Conservation (phyloP, 2,888 invertebrate species). For the Gnatocerus cornutus region DNA sequence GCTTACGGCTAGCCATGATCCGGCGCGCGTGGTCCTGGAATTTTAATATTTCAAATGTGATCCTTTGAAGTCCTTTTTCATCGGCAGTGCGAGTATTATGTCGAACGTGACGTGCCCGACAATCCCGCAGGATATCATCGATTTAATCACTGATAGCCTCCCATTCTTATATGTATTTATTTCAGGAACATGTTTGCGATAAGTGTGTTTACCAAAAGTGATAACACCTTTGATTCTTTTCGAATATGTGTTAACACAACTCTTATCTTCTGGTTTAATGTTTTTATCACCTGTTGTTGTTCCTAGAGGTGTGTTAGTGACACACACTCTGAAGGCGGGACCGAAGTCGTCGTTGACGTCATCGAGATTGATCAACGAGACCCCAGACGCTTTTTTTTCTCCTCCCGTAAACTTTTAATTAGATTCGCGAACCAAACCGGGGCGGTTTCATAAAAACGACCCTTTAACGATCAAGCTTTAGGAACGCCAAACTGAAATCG, state of each 20-base stretch:
- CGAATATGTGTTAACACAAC: conserved; percentile 9
- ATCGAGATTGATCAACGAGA: conserved; percentile 21
- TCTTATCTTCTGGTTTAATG: conserved; percentile 16
- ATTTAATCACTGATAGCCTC: conserved; percentile 19
- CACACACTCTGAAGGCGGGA: conserved; percentile 16
- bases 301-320: conserved; percentile 26
- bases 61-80: conserved; percentile 26
- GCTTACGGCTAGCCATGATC: not conserved
- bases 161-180: conserved; percentile 30
- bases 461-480: conserved; percentile 20
- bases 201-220: conserved; percentile 20
- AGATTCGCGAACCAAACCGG: conserved; percentile 26
- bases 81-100: conserved; percentile 1
- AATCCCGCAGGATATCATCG: conserved; percentile 27
- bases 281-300: conserved; percentile 37
- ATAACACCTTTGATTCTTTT: conserved; percentile 22
- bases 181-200: conserved; percentile 22
- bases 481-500: conserved; percentile 27
- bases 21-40: not conserved
- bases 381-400: conserved; percentile 24
- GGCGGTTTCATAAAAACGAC: conserved; percentile 35
- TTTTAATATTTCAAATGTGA: conserved; percentile 30
- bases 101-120: conserved; percentile 15
- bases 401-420: conserved; percentile 39
- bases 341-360: conserved; percentile 25